Conservation (phyloP, 2,797 vertebrate species). For the Ctenosaura bakeri region DNA sequence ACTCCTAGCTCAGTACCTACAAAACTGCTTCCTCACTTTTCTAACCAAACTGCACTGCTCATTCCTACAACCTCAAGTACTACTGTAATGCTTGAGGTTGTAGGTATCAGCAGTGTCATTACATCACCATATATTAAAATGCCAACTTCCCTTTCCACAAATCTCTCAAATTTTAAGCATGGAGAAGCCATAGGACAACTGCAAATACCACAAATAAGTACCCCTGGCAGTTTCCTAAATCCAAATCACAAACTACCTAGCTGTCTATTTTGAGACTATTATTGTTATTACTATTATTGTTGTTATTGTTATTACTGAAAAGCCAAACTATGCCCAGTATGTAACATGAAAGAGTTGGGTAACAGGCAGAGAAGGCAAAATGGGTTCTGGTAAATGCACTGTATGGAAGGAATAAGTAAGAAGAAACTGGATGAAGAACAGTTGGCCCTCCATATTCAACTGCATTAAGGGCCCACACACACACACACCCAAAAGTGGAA, state of each 20-base stretch:
- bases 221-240: neutral
- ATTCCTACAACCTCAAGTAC: neutral
- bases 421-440: neutral
- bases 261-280: neutral
- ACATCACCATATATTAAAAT: neutral
- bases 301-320: neutral
- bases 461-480: too few relatives aligned
- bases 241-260: neutral
- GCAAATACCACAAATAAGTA: neutral
- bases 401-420: neutral
- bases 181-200: neutral
- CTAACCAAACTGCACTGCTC: neutral
- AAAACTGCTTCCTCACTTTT: neutral
- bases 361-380: neutral
- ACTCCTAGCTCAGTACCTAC: neutral
- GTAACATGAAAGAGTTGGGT: neutral
- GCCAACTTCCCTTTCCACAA: constrained; percentile 7
- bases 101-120: too few relatives aligned
- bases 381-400: neutral
- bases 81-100: neutral
- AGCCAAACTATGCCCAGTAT: neutral
- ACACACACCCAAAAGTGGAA: too few relatives aligned
- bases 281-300: neutral
- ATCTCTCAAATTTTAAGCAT: neutral
- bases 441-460: too few relatives aligned